These are phyloP conservation scores for Mnemiopsis leidyi DNA, from an alignment of 37 sponge, comb jelly and placozoan genomes.

Conservation along the genomic window DNA sequence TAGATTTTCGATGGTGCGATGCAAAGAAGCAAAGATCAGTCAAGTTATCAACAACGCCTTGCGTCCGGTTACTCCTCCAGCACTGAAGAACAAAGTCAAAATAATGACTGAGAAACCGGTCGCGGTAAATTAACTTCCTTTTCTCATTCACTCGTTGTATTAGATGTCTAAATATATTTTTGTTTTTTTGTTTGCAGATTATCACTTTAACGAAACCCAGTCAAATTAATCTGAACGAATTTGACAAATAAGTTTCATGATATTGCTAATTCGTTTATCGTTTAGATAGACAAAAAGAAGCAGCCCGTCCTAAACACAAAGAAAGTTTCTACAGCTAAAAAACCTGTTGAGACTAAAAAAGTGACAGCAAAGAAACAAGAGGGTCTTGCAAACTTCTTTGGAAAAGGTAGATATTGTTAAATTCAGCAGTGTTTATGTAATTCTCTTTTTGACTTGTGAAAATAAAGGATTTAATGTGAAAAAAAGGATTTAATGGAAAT, in stretches of 20 bases:
- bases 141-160: background rate
- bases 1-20: conserved; percentile 34
- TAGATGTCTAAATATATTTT: too few species aligned
- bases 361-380: background rate
- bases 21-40: conserved; percentile 62
- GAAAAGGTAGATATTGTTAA: conserved; percentile 41
- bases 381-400: conserved; percentile 28
- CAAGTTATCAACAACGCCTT: conserved; percentile 27
- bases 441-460: too few species aligned
- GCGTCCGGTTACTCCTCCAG: conserved; percentile 48
- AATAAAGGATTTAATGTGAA: too few species aligned
- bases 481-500: too few species aligned
- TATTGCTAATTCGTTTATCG: background rate
- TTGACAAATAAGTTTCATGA: too few species aligned
- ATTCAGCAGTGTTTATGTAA: background rate
- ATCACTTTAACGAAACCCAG: background rate
- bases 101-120: conserved; percentile 22
- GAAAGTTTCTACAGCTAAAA: background rate
- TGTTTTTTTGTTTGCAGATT: too few species aligned
- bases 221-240: background rate
- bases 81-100: conserved; percentile 56
- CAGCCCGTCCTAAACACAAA: background rate
- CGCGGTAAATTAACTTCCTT: background rate
- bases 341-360: background rate
- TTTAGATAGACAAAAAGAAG: background rate